These are phyloP conservation scores for Mantis religiosa DNA, from an alignment of 2,888 invertebrate genomes.

Conservation along the genomic window DNA sequence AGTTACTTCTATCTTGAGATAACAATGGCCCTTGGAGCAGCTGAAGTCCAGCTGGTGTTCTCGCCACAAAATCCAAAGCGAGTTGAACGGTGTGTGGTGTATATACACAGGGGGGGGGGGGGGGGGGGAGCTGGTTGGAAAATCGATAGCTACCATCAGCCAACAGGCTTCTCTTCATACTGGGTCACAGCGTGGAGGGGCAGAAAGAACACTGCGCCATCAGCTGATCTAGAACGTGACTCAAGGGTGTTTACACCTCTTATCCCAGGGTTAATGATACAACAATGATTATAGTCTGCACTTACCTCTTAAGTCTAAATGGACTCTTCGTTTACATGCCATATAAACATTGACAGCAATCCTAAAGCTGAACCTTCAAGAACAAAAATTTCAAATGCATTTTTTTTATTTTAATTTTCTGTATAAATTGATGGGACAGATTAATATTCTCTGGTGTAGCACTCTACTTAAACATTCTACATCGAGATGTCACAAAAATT, in stretches of 20 bases:
- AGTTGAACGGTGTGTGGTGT: neutral
- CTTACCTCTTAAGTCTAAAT: neutral
- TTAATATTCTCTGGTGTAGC: too few relatives aligned
- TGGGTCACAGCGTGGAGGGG: conserved; percentile 10
- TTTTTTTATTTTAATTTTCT: too few relatives aligned
- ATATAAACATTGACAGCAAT: too few relatives aligned
- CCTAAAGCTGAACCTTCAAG: too few relatives aligned
- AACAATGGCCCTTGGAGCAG: neutral
- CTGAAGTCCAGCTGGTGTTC: neutral
- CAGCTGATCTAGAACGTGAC: neutral
- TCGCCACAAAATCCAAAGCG: neutral
- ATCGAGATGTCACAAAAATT: too few relatives aligned
- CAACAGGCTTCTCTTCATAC: conserved; percentile 4
- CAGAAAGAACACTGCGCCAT: neutral
- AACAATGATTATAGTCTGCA: neutral
- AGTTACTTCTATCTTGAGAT: neutral
- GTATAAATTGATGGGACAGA: too few relatives aligned
- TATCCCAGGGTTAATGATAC: neutral
- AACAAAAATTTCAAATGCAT: too few relatives aligned
- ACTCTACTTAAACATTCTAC: too few relatives aligned
- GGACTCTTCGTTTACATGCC: too few relatives aligned
- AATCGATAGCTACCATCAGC: conserved; percentile 8
- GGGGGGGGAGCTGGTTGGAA: neutral
- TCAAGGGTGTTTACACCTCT: neutral
- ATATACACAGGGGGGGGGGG: neutral